Evolutionary conservation across 2,113 vertebrate genomes (phyloP).

Genomic region (Callipepla californica): DNA sequence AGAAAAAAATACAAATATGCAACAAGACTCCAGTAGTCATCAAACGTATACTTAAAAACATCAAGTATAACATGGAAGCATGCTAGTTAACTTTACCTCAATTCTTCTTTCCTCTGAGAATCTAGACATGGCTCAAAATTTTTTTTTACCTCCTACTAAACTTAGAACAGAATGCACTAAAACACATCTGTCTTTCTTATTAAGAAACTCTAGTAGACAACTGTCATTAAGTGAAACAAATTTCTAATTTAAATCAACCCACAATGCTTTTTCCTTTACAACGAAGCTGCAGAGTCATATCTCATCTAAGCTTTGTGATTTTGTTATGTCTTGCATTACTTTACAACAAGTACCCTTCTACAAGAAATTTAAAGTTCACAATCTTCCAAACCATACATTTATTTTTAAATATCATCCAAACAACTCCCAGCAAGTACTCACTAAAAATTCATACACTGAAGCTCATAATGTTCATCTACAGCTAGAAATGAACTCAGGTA

Average conservation of each 20-base stretch:
- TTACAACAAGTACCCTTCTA: neutral
- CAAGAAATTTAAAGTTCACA: neutral
- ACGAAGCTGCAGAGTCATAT: neutral
- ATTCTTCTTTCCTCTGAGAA: neutral
- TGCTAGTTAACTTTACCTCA: neutral
- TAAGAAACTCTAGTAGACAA: neutral
- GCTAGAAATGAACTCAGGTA: neutral
- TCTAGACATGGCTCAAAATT: neutral
- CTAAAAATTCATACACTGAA: neutral
- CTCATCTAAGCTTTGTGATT: neutral
- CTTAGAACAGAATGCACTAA: neutral
- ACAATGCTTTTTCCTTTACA: neutral
- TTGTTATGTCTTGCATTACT: neutral
- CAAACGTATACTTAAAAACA: neutral
- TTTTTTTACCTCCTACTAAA: too few relatives aligned
- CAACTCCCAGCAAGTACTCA: neutral
- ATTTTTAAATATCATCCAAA: neutral
- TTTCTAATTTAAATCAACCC: neutral
- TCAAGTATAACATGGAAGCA: neutral
- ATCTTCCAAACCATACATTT: neutral
- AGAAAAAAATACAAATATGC: neutral
- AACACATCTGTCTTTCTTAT: neutral
- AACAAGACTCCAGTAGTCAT: neutral
- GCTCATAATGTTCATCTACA: neutral
- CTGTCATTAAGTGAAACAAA: neutral